Base-by-base conservation (phyloP, 2,113 vertebrate species). In the Aramus guarauna region DNA sequence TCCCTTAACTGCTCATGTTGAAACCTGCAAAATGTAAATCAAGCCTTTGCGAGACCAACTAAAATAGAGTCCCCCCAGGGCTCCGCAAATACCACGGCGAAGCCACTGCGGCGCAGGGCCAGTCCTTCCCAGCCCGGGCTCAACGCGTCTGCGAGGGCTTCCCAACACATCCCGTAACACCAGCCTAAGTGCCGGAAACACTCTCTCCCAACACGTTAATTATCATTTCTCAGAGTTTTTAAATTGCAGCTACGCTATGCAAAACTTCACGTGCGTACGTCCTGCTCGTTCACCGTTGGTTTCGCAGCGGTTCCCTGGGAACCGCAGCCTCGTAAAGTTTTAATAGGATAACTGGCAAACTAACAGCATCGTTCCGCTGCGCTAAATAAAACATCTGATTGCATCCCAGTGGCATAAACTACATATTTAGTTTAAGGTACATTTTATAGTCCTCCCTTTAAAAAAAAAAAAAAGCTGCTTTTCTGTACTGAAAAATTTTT, bases 21-120 rank as follows among this genome's bases (percentile, higher is more conserved):
- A 97, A 98, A 98, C 98, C 95, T 97, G 98, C 97, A 97, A 97
- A 97, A 97, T 83, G 96, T 97, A 98, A 98, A 98, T 95, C 96
- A 97, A 97, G 90, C 94, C 96, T 97, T 95, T 97, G 69, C 55
- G 13, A 98, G 94, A 95, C 95, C 96, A 97, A 96, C 96, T 95
- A 97, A 98, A 98, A 98, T 88, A 98, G 97, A 72, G 97, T 97
- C 96, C 98, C 98, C 97, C 93, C 89, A 47, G 98, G 98, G 98
- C 96, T 93, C 92, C 7, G 1, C 90, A 97, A 98, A 98, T 98
- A 98, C 98, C 98, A 94, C 48, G 19, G 97, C 36, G n/a, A 97
- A 98, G 97, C 95, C 96, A 93, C 94, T 66, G 43, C 18, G 24
- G 76, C 18, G 11, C 12, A 17, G 68, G 41, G 78, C 66, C 2